phyloP scores from a whole-genome alignment of 2,888 invertebrate genomes.

The Lacanobia wlatinum region DNA sequence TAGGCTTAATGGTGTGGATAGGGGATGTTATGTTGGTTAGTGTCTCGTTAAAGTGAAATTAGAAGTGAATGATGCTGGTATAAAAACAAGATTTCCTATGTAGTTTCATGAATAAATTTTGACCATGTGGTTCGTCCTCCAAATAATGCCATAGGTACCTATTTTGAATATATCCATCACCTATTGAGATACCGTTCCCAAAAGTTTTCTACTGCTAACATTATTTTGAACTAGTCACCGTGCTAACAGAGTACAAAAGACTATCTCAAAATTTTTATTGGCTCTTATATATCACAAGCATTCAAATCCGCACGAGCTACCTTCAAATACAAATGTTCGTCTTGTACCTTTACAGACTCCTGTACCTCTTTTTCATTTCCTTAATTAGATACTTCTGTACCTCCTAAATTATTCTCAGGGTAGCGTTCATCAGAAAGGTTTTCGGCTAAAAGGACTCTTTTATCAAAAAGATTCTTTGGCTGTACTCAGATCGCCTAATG shows the following conservation, averaged over 20 bases:
- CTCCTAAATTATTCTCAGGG: conserved; percentile 36
- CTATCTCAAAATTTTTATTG: neutral
- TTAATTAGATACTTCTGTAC: conserved; percentile 21
- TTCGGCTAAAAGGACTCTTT: conserved; percentile 11
- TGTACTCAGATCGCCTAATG: conserved; percentile 30
- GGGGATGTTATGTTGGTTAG: neutral
- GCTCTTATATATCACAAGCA: neutral
- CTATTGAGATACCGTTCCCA: neutral
- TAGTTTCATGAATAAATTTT: neutral
- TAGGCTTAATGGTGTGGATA: conserved; percentile 16
- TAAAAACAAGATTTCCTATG: neutral
- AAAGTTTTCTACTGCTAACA: neutral
- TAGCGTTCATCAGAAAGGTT: conserved; percentile 8
- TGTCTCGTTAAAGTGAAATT: conserved; percentile 3
- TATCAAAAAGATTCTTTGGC: conserved; percentile 28
- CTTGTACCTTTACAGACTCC: neutral
- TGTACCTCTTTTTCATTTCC: conserved; percentile 10
- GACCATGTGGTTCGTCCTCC: neutral
- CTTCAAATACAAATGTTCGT: neutral
- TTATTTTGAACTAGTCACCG: neutral
- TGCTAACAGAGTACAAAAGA: neutral
- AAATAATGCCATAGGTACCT: too few species aligned
- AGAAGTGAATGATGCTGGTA: neutral
- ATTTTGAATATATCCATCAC: too few species aligned
- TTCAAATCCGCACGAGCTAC: neutral